Conservation (phyloP, 2,888 invertebrate genomes). For the Dinocampus coccinellae region DNA sequence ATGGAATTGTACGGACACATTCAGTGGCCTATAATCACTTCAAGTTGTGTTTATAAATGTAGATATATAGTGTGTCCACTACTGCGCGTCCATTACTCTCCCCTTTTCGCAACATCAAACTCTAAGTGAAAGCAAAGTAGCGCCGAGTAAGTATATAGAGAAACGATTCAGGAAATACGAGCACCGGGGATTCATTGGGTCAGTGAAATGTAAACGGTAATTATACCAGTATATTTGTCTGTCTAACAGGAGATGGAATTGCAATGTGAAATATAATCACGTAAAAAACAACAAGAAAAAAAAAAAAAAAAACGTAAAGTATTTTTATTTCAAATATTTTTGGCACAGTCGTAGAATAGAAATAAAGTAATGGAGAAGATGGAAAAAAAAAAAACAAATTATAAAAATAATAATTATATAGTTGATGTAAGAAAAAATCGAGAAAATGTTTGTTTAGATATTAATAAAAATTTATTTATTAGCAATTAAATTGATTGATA, state of each 20-base stretch:
- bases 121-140: constrained; percentile 43
- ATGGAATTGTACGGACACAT: constrained; percentile 12
- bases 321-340: neutral
- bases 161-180: constrained; percentile 41
- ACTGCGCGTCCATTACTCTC: neutral
- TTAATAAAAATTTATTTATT: neutral
- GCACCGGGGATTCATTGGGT: constrained; percentile 33
- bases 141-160: constrained; percentile 7
- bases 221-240: constrained; percentile 19
- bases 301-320: no score
- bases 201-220: constrained; percentile 31
- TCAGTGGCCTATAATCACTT: constrained; percentile 2
- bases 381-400: neutral
- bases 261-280: neutral
- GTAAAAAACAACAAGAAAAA: neutral
- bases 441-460: neutral
- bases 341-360: neutral
- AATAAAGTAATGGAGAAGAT: neutral
- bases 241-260: constrained; percentile 18
- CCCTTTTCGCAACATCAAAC: constrained; percentile 30
- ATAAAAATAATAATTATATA: neutral
- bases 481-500: constrained; percentile 1
- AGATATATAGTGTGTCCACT: neutral
- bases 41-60: neutral
- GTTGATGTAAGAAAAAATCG: neutral